Base-by-base conservation (phyloP, 2,888 invertebrate genomes). In the Conchocele bisecta region DNA sequence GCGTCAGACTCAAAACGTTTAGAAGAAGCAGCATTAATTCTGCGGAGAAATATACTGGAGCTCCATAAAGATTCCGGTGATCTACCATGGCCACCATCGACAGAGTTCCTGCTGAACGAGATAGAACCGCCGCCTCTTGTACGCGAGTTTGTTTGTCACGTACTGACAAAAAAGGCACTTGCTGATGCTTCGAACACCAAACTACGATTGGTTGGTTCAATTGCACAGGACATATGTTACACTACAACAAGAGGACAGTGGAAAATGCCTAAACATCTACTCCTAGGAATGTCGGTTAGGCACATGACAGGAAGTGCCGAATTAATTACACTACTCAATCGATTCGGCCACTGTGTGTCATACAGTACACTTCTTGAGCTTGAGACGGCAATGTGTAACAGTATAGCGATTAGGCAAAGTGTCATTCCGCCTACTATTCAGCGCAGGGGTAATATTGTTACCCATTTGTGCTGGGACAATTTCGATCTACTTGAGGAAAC, bases 341-440 rank as follows among this genome's bases (percentile, higher is more conserved):
- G 58, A 13, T 48, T 50, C 35, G 39, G 66, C 5, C 58, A 66
- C 33, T 46, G 65, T 28, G 37, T 20, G 26, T 65, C 65, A 33
- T 56, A 58, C 33, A 28, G 57, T n/a, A 44, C 28, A 37, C 29
- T 39, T 28, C 56, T 58, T 4, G 65, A 65, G 24, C 50, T 65
- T 4, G 64, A 64, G 28, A 56, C 64, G 37, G 64, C 65, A 11
- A 65, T 58, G 46, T 58, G 57, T 33, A 56, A 58, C 17, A 46
- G 35, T 26, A 29, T 58, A 33, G 22, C 29, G 6, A 28, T 26
- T 6, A 22, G 26, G 20, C 33, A 48, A 13, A 29, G 41, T 26
- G 48, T 58, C 41, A 7, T 66, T 15, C 65, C 58, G 1, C 3
- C 44, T 17, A 17, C 15, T 17, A 60, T 50, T 2, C 50, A 48